Conservation (phyloP, 2,888 invertebrate genomes). For the Pristionchus arcanus region DNA sequence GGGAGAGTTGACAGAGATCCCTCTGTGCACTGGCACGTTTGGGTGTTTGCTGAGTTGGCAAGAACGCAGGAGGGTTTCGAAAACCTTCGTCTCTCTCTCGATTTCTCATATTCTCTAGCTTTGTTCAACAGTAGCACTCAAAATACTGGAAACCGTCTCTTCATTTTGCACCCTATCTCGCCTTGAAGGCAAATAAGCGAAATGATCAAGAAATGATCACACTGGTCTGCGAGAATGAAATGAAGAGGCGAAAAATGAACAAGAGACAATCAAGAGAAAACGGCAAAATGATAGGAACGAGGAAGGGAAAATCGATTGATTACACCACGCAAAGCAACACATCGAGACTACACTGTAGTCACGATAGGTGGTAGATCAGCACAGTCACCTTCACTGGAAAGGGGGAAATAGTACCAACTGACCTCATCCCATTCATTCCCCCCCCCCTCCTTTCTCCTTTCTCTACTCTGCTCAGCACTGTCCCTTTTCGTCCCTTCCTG, state of each 20-base stretch:
- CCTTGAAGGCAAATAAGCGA: no score
- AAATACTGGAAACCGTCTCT: neutral
- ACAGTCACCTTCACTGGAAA: neutral
- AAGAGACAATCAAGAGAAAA: neutral
- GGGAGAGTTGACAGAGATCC: neutral
- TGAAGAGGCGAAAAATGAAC: neutral
- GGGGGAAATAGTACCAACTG: neutral
- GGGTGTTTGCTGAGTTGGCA: neutral
- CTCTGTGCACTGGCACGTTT: neutral
- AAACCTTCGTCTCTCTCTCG: neutral
- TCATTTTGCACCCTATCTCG: neutral
- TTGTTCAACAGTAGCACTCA: neutral
- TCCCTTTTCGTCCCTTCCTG: neutral
- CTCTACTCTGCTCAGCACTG: constrained; percentile 17
- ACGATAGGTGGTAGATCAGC: neutral
- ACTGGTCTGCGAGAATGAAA: no score
- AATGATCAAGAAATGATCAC: no score
- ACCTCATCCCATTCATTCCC: constrained; percentile 16
- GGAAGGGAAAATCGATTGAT: neutral
- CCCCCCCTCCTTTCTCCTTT: constrained; percentile 4
- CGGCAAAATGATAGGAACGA: neutral
- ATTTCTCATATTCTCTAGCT: neutral
- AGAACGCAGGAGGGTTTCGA: no score
- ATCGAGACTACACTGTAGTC: constrained; percentile 5
- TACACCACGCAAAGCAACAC: neutral